Conservation (phyloP, 2,888 invertebrate species). For the Apeira syringaria region DNA sequence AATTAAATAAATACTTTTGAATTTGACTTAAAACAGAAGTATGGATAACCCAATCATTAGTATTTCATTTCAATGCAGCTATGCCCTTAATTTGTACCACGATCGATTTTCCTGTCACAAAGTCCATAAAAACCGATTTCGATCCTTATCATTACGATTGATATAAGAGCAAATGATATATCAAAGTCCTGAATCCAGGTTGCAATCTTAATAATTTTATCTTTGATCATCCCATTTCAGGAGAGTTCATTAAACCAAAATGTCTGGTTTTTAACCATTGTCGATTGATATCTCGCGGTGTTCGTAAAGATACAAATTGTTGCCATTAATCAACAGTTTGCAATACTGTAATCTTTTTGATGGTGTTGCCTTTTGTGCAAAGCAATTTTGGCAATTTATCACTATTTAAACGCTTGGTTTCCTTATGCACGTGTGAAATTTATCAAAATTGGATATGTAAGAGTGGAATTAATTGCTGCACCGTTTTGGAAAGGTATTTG, state of each 20-base stretch:
- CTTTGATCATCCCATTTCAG: conserved; percentile 51
- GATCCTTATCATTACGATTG: conserved; percentile 52
- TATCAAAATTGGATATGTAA: too few relatives aligned
- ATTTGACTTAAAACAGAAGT: too few relatives aligned
- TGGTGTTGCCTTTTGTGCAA: conserved; percentile 24
- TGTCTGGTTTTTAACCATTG: conserved; percentile 38
- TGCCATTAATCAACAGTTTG: conserved; percentile 44
- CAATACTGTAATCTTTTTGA: conserved; percentile 49
- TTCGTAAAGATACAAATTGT: conserved; percentile 47
- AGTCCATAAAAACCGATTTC: conserved; percentile 56
- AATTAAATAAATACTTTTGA: too few relatives aligned
- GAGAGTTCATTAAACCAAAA: conserved; percentile 23
- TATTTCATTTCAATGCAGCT: too few relatives aligned
- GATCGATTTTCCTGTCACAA: conserved; percentile 57
- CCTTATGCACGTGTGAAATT: conserved; percentile 11
- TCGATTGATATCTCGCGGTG: conserved; percentile 35
- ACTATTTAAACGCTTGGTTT: conserved; percentile 21
- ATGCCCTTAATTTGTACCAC: conserved; percentile 54
- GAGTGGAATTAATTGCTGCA: too few relatives aligned
- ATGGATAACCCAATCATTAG: too few relatives aligned
- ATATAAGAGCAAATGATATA: conserved; percentile 58
- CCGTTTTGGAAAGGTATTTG: too few relatives aligned
- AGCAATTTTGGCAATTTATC: conserved; percentile 23
- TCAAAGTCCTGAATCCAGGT: conserved; percentile 70
- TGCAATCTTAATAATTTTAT: conserved; percentile 71